Conservation (phyloP, 2,797 vertebrate genomes). For the Cossypha dichroa region DNA sequence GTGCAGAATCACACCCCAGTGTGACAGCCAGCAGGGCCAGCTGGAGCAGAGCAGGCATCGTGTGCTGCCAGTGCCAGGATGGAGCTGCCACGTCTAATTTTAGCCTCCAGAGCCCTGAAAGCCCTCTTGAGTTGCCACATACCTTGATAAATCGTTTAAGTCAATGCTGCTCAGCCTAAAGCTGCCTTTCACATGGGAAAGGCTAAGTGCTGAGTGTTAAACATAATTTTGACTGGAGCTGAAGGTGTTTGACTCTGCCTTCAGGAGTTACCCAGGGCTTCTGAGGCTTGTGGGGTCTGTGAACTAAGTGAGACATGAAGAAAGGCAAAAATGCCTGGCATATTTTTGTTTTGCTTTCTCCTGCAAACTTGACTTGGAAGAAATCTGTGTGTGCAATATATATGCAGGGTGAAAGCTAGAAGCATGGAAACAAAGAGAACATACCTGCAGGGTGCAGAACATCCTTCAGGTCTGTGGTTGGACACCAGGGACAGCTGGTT, state of each 20-base stretch:
- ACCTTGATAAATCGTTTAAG: neutral
- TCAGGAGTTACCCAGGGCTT: neutral
- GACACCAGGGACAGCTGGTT: neutral
- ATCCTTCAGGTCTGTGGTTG: neutral
- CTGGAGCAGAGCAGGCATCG: neutral
- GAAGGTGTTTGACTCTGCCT: neutral
- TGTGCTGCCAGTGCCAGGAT: accelerated
- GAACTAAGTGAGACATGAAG: neutral
- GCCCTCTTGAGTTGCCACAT: neutral
- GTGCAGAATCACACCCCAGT: accelerated
- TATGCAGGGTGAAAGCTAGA: neutral
- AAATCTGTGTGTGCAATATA: neutral
- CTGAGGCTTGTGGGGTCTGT: neutral
- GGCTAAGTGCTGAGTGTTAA: neutral
- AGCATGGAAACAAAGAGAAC: neutral
- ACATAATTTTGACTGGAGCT: neutral
- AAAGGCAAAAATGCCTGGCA: neutral
- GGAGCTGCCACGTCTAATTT: neutral
- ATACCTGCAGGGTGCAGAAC: neutral
- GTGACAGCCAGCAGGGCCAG: neutral
- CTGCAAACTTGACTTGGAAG: neutral
- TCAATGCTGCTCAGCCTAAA: neutral
- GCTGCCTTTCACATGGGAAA: neutral
- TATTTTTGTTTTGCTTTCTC: neutral
- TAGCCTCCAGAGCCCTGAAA: neutral